Base-by-base conservation (phyloP, 2,797 vertebrate species). In the Decapterus maruadsi region DNA sequence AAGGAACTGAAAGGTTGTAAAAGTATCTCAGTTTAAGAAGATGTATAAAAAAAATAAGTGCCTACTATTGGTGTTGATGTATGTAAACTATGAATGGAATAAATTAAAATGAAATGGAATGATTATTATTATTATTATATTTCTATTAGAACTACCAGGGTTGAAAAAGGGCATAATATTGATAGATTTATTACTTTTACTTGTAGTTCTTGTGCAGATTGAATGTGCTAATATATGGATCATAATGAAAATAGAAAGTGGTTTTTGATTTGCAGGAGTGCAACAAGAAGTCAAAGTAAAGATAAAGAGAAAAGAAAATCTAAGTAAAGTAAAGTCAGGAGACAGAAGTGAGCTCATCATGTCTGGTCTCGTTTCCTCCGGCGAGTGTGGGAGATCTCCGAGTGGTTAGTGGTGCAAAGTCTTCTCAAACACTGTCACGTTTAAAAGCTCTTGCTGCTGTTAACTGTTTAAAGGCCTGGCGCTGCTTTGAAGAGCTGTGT, bases 381-480 rank as follows among this genome's bases (percentile, higher is more conserved):
- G 31, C 31, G 75, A 82, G 68, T 69, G 75, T 66, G 85, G 69
- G 75, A 82, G 85, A 89, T 87, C 80, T 83, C 81, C 48, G 56
- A 48, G 65, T 78, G 53, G 90, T 89, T 85, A 87, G 70, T 69
- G 59, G 72, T 78, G 85, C 86, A 93, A 93, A 92, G 91, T 81
- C 87, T 94, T 88, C 85, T 91, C 91, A 92, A 94, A 94, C 92
- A 94, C 84, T 57, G 86, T 91, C 89, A 88, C 88, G 90, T 94
- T 94, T 90, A 81, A 76, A 63, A 84, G 80, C 72, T 70, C 80
- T 80, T 46, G 9, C 78, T 82, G 83, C 88, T 90, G 90, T 93
- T 92, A 93, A 92, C 93, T 89, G 84, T 93, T 92, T 91, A 90
- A 93, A 92, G 87, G 90, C 72, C 86, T 80, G 71, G 83, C 58